phyloP scores from a whole-genome alignment of 1,140 invertebrate genomes.

The Leptoteleia sp. region DNA sequence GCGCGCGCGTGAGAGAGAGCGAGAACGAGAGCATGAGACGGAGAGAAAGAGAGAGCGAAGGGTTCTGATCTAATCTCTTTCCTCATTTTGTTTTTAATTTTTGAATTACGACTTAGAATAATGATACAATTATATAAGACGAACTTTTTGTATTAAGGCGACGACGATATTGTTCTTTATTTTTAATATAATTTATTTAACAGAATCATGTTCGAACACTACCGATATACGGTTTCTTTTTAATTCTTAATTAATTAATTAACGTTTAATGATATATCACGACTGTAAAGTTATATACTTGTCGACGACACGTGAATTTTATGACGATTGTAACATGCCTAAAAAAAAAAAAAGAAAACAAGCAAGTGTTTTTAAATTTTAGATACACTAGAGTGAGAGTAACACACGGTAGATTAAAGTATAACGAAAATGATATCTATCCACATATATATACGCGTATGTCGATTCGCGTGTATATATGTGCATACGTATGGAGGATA shows the following conservation, averaged over 20 bases:
- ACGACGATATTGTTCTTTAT: constrained; percentile 39
- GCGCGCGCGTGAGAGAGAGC: too few species aligned
- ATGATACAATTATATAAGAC: too few species aligned
- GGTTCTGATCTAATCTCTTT: too few species aligned
- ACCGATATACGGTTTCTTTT: constrained; percentile 8
- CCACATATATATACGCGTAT: constrained; percentile 16
- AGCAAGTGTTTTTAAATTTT: constrained; percentile 47
- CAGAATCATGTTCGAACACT: constrained; percentile 21
- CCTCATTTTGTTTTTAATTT: too few species aligned
- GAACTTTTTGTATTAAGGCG: too few species aligned
- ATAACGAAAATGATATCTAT: constrained; percentile 27
- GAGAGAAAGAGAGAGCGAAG: too few species aligned
- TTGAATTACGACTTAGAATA: too few species aligned
- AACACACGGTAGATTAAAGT: constrained; percentile 44
- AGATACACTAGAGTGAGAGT: constrained; percentile 55
- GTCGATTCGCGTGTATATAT: constrained; percentile 7
- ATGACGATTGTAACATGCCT: constrained; percentile 48
- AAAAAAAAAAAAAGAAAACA: too few species aligned
- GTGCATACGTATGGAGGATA: constrained; percentile 37
- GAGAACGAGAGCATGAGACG: too few species aligned
- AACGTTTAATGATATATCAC: constrained; percentile 32
- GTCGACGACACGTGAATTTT: constrained; percentile 37
- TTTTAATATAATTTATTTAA: constrained; percentile 33
- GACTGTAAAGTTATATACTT: constrained; percentile 28
- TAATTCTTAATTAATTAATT: constrained; percentile 24